A percentile compares a stretch with the other conserved stretches of the same genome.
These are phyloP conservation scores for Tipula helvola DNA, from an alignment of 2,888 invertebrate genomes.

Conservation along the genomic window DNA sequence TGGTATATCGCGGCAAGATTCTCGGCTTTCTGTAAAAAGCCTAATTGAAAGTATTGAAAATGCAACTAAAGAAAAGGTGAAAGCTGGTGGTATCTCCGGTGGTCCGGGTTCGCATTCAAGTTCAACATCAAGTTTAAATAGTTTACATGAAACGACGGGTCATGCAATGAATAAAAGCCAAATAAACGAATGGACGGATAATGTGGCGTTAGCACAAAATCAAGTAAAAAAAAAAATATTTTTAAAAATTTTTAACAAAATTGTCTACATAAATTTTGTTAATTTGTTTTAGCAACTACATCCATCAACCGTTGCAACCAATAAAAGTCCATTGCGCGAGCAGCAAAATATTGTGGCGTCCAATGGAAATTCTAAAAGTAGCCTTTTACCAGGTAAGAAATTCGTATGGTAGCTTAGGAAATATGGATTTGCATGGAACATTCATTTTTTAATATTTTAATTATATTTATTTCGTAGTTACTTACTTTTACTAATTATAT, in stretches of 20 bases:
- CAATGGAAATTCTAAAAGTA: conserved; percentile 19
- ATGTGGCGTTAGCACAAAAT: conserved; percentile 22
- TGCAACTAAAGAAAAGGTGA: conserved; percentile 49
- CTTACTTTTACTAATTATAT: too few species aligned
- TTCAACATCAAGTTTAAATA: conserved; percentile 49
- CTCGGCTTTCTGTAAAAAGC: conserved; percentile 76
- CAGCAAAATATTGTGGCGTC: conserved; percentile 27
- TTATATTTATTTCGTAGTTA: background rate
- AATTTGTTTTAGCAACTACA: conserved; percentile 6
- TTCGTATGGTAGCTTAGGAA: background rate
- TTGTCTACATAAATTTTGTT: background rate
- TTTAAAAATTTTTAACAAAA: background rate
- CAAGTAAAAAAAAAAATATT: conserved; percentile 11
- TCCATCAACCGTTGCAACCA: conserved; percentile 18
- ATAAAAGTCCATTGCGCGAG: conserved; percentile 38
- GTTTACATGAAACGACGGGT: conserved; percentile 37
- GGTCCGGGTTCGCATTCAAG: conserved; percentile 48
- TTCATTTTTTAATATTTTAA: background rate
- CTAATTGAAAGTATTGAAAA: conserved; percentile 87
- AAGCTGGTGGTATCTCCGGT: conserved; percentile 19
- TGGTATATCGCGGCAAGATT: conserved; percentile 43
- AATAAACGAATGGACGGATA: conserved; percentile 29
- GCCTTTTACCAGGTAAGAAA: conserved; percentile 19
- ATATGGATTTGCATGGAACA: background rate
- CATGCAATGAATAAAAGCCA: background rate